Evolutionary conservation across 2,113 vertebrate genomes (phyloP).

Genomic region (Chionomys nivalis): DNA sequence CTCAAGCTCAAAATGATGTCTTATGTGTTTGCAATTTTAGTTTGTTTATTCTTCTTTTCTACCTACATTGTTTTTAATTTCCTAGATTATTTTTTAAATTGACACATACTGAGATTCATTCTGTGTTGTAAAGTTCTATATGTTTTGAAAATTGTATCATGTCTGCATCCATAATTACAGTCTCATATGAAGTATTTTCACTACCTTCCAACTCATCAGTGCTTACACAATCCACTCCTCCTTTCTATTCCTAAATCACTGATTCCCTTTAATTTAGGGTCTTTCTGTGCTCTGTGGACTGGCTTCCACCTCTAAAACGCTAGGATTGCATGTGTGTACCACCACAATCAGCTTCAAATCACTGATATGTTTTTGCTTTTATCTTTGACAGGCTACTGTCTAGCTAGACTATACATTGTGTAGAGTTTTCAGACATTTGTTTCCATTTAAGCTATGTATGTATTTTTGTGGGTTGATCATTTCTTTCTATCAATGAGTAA

Average conservation of each 20-base stretch:
- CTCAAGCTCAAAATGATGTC: neutral
- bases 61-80: neutral
- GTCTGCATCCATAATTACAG: neutral
- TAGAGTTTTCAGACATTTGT: neutral
- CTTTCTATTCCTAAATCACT: neutral
- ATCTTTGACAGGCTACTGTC: neutral
- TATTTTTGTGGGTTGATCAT: conserved; percentile 7
- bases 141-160: conserved; percentile 33
- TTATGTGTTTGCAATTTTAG: neutral
- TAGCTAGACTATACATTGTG: neutral
- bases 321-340: neutral
- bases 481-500: neutral
- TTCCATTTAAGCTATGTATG: neutral
- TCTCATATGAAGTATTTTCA: neutral
- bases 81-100: neutral
- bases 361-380: neutral
- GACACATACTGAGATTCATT: neutral
- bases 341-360: neutral
- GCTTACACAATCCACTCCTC: neutral
- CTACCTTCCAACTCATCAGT: neutral
- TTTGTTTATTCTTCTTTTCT: neutral
- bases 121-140: neutral
- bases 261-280: neutral
- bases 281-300: neutral
- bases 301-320: neutral